Conservation (phyloP, 1,140 invertebrate genomes). For the Aleiodes sp. region DNA sequence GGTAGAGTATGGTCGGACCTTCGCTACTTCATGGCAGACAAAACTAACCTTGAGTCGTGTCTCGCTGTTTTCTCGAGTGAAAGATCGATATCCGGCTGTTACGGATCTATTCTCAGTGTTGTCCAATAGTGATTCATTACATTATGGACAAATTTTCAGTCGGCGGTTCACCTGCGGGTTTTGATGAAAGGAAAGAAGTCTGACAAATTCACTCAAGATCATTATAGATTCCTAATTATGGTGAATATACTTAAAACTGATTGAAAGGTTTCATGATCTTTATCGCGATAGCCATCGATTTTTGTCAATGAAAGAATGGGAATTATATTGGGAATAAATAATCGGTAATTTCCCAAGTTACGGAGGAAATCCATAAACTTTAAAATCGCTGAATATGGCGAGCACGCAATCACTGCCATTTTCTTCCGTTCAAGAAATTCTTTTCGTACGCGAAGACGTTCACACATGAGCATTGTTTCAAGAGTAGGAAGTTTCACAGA, state of each 20-base stretch:
- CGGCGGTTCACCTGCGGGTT: too few species aligned
- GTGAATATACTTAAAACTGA: too few species aligned
- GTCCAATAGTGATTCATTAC: too few species aligned
- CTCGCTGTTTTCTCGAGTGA: conserved; percentile 33
- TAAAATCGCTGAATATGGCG: neutral
- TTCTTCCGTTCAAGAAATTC: neutral
- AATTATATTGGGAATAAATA: too few species aligned
- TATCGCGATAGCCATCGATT: too few species aligned
- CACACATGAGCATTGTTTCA: neutral
- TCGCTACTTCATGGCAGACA: conserved; percentile 25
- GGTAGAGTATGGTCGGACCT: conserved; percentile 22
- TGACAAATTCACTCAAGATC: too few species aligned
- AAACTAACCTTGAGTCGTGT: conserved; percentile 29
- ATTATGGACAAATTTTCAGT: neutral
- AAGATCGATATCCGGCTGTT: conserved; percentile 38
- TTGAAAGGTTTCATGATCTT: too few species aligned
- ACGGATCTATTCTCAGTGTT: neutral
- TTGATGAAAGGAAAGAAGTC: too few species aligned
- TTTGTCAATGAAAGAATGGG: too few species aligned
- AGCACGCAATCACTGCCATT: neutral
- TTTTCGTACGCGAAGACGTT: neutral
- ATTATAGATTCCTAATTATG: too few species aligned
- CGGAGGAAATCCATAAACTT: neutral
- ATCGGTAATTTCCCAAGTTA: conserved; percentile 1
- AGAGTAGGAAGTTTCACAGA: neutral